A percentile compares a stretch with the other conserved stretches of the same genome.
These are phyloP conservation scores for Akabosia matsudoensis DNA, from an alignment of 1,140 invertebrate species.

Conservation along the genomic window DNA sequence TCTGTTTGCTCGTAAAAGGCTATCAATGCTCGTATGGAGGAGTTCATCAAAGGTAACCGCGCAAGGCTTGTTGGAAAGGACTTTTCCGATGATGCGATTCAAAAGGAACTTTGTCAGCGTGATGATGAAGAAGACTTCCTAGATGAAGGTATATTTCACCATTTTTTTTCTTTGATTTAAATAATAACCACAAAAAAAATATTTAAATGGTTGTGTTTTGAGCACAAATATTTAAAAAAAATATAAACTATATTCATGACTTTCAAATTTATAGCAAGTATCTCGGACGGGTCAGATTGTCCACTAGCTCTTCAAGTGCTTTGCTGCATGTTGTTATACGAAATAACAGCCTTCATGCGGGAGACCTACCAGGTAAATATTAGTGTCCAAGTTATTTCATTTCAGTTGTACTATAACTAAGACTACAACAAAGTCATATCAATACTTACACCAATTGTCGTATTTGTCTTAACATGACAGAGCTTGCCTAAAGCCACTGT, in stretches of 20 bases:
- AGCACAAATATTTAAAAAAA: slow-evolving; percentile 27
- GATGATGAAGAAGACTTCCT: slow-evolving; percentile 98
- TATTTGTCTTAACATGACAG: not conserved
- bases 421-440: too few species aligned
- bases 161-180: too few species aligned
- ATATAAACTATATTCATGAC: too few species aligned
- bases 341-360: slow-evolving; percentile 94
- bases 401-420: too few species aligned
- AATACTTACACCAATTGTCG: too few species aligned
- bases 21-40: slow-evolving; percentile 79
- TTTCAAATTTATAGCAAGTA: slow-evolving; percentile 64
- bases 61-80: slow-evolving; percentile 46
- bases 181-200: slow-evolving; percentile 29
- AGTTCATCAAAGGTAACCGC: slow-evolving; percentile 54
- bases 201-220: slow-evolving; percentile 48
- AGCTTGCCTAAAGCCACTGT: slow-evolving; percentile 38
- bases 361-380: slow-evolving; percentile 77
- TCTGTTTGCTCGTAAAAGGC: slow-evolving; percentile 59
- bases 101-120: slow-evolving; percentile 77
- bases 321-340: slow-evolving; percentile 86
- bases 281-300: slow-evolving; percentile 80
- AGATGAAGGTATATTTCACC: slow-evolving; percentile 97
- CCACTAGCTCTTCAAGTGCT: slow-evolving; percentile 87
- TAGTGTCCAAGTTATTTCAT: too few species aligned
- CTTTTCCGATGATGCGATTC: slow-evolving; percentile 75